These are phyloP conservation scores for Calliphora vomitoria DNA, from an alignment of 2,888 invertebrate genomes.

Conservation along the genomic window DNA sequence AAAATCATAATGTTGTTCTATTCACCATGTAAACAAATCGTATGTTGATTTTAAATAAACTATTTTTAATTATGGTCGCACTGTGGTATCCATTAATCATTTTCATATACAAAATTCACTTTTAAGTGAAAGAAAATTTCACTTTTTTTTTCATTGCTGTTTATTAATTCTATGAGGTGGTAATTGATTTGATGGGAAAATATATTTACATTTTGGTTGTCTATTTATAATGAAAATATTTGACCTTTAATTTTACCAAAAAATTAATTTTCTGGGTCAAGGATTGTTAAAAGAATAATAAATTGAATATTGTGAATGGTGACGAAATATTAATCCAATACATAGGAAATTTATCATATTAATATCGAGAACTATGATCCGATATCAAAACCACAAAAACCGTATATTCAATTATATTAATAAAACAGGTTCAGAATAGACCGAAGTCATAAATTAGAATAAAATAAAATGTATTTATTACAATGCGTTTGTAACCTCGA, in stretches of 20 bases:
- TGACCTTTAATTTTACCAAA: not conserved
- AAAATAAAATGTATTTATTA: too few species aligned
- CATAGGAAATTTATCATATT: too few species aligned
- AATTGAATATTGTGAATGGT: too few species aligned
- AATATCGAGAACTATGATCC: too few species aligned
- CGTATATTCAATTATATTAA: too few species aligned
- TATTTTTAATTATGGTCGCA: constrained; percentile 39
- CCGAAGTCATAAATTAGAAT: too few species aligned
- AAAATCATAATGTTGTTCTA: constrained; percentile 7
- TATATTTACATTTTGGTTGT: not conserved
- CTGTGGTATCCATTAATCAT: constrained; percentile 22
- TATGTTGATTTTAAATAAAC: constrained; percentile 48
- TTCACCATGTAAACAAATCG: constrained; percentile 45
- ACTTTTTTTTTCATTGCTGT: constrained; percentile 9
- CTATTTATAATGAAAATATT: constrained; percentile 1
- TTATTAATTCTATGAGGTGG: not conserved
- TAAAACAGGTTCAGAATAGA: too few species aligned
- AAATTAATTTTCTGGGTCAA: too few species aligned
- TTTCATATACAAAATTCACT: not conserved
- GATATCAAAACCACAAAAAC: too few species aligned
- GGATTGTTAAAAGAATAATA: too few species aligned
- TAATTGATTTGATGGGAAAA: not conserved
- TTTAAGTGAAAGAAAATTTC: constrained; percentile 31
- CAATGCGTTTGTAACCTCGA: too few species aligned
- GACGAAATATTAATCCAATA: too few species aligned